Evolutionary conservation across 1,140 invertebrate genomes (phyloP).

Genomic region (Cherax destructor): DNA sequence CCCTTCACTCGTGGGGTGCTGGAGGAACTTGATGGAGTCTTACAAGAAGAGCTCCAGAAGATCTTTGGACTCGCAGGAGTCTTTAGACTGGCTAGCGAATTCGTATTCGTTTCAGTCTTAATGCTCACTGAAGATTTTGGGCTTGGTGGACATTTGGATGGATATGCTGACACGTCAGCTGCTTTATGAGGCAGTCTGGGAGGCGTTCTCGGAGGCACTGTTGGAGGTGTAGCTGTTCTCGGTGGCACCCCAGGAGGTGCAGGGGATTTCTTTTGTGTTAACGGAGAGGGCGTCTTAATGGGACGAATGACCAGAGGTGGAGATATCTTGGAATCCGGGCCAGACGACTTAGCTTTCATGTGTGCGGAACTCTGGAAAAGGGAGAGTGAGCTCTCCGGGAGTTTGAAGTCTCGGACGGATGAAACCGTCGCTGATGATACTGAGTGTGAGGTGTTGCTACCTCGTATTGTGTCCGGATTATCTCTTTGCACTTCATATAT

Average conservation of each 20-base stretch:
- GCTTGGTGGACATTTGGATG: no score
- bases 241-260: constrained; percentile 28
- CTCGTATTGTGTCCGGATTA: not conserved
- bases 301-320: not conserved
- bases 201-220: not conserved
- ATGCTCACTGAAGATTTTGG: no score
- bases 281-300: not conserved
- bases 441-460: not conserved
- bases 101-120: not conserved
- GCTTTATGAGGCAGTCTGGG: not conserved
- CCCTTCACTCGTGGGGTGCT: not conserved
- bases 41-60: not conserved
- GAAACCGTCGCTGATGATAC: not conserved
- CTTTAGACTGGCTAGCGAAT: no score
- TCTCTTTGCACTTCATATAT: no score
- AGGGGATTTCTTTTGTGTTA: not conserved
- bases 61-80: no score
- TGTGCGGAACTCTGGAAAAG: not conserved
- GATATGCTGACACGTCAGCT: not conserved
- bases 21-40: not conserved
- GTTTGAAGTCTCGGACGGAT: not conserved
- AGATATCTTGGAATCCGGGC: not conserved
- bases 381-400: not conserved
- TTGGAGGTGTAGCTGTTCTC: constrained; percentile 15
- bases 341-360: not conserved